phyloP scores from a whole-genome alignment of 2,888 invertebrate species.

The Rhorus exstirpatorius region DNA sequence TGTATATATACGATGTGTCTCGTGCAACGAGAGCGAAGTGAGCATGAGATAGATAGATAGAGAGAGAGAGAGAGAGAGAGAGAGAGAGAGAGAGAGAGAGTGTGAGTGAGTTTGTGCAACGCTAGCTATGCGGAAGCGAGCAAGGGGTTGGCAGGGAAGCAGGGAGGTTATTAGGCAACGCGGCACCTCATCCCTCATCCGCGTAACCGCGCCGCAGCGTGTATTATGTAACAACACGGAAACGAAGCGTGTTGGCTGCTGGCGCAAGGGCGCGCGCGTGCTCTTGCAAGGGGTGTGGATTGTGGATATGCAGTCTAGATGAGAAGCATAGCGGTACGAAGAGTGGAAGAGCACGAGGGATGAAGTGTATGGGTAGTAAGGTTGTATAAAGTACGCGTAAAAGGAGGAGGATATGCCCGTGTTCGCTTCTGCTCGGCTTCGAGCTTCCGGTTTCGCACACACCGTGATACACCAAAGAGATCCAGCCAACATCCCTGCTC shows the following conservation, averaged over 20 bases:
- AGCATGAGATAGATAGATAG: slow-evolving; percentile 12
- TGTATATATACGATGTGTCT: slow-evolving; percentile 50
- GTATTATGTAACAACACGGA: slow-evolving; percentile 86
- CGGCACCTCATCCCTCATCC: slow-evolving; percentile 85
- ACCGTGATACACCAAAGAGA: slow-evolving; percentile 2
- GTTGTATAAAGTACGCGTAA: slow-evolving; percentile 16
- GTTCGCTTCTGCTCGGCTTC: slow-evolving; percentile 37
- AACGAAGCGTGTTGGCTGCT: slow-evolving; percentile 82
- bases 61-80: slow-evolving; percentile 24
- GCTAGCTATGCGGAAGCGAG: slow-evolving; percentile 71
- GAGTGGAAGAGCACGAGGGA: slow-evolving; percentile 37
- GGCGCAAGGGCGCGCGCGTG: slow-evolving; percentile 63
- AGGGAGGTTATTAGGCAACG: slow-evolving; percentile 85
- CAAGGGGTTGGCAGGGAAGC: slow-evolving; percentile 75
- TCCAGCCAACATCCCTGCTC: slow-evolving; percentile 25
- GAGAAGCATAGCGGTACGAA: slow-evolving; percentile 43
- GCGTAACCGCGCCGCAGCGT: slow-evolving; percentile 84
- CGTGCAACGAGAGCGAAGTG: slow-evolving; percentile 57
- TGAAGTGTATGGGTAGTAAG: slow-evolving; percentile 26
- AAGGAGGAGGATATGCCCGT: slow-evolving; percentile 28
- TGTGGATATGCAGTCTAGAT: slow-evolving; percentile 71
- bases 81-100: slow-evolving; percentile 47
- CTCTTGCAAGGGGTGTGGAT: slow-evolving; percentile 59
- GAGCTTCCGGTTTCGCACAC: slow-evolving; percentile 50
- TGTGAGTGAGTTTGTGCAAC: slow-evolving; percentile 71